Base-by-base conservation (phyloP, 2,888 invertebrate species). In the Philereme vetulata region DNA sequence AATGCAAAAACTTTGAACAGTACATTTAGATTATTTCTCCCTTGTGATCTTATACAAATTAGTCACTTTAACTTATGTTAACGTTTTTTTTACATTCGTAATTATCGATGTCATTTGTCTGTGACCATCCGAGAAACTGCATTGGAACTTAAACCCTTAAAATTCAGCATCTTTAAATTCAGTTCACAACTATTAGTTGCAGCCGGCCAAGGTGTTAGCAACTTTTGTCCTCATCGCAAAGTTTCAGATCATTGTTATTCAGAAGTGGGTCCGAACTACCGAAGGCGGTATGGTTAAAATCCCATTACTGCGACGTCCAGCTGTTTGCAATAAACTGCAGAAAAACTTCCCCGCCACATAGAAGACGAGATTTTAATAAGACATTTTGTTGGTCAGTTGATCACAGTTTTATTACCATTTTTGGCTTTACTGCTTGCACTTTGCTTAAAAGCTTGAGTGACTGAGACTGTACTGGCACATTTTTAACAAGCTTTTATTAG, bases 301-400 rank as follows among this genome's bases (percentile, higher is more conserved):
- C 69, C 56, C 70, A 72, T 77, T 74, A 72, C 64, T 51, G 36
- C 56, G 56, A 60, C 62, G 64, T 60, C 66, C 73, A 68, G 70
- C 68, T 68, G 73, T 62, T 64, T 54, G 58, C 55, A 57, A 64
- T 66, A 53, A 67, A 65, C 63, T 60, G 61, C 46, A 54, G 7
- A 56, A 63, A 61, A 59, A 64, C 48, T 62, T 46, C 44, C 34
- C 45, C 47, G 43, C 45, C 56, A 47, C 58, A 53, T 47, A 21
- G 62, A 48, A 50, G 42, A 52, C 50, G 56, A 50, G 56, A 43
- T 60, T 61, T 66, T 59, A 56, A 67, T 60, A 49, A 53, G 9
- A 52, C 62, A 60, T 66, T 60, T 60, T 40, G 56, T 45, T 44
- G 52, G 38, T 40, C 55, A 53, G 34, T 46, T 50, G 49, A 51